Evolutionary conservation across 2,888 invertebrate genomes (phyloP).

Genomic region (Drosophila pseudotalamancana): DNA sequence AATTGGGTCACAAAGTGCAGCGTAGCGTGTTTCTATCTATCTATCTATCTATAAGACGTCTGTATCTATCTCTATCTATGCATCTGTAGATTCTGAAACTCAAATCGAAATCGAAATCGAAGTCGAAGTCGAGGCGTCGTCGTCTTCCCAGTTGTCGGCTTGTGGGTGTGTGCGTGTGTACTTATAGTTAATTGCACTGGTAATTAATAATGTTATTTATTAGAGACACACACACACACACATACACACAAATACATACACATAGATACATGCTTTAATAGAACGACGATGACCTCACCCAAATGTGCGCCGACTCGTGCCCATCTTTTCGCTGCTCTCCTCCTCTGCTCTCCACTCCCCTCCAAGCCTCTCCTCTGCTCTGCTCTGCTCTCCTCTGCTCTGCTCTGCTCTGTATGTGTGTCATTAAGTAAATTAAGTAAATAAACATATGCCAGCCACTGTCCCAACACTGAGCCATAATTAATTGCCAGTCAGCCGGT

Average conservation of each 20-base stretch:
- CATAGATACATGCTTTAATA: slow-evolving; percentile 28
- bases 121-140: slow-evolving; percentile 39
- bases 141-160: slow-evolving; percentile 30
- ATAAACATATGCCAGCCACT: slow-evolving; percentile 79
- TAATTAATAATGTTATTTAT: slow-evolving; percentile 81
- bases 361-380: too few species aligned
- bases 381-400: slow-evolving; percentile 9
- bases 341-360: too few species aligned
- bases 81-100: slow-evolving; percentile 18
- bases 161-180: slow-evolving; percentile 43
- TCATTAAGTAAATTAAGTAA: slow-evolving; percentile 82
- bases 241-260: neutral
- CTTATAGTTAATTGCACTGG: slow-evolving; percentile 80
- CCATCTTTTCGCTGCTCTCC: slow-evolving; percentile 45
- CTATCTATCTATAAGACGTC: slow-evolving; percentile 17
- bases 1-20: slow-evolving; percentile 77
- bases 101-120: slow-evolving; percentile 30
- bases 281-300: slow-evolving; percentile 79
- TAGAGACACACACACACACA: slow-evolving; percentile 56
- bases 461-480: slow-evolving; percentile 60
- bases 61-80: slow-evolving; percentile 3
- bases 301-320: slow-evolving; percentile 66
- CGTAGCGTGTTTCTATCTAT: slow-evolving; percentile 16
- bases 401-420: slow-evolving; percentile 53
- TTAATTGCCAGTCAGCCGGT: slow-evolving; percentile 80